Conservation (phyloP, 2,113 vertebrate genomes). For the Sturnira hondurensis region DNA sequence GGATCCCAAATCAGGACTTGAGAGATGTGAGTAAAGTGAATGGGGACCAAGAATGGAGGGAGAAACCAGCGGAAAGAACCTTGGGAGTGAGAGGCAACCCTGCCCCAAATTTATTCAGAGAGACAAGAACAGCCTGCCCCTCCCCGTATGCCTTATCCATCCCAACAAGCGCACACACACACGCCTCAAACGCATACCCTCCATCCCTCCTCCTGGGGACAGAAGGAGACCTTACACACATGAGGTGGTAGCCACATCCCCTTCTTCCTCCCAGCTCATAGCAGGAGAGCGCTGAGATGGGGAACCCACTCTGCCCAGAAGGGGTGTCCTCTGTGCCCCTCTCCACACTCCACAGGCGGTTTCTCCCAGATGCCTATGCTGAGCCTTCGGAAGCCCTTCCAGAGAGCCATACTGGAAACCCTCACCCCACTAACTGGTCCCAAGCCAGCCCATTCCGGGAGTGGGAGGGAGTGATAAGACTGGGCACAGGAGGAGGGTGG, state of each 20-base stretch:
- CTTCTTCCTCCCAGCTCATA: neutral
- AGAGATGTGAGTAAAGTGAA: conserved; percentile 64
- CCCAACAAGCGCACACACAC: rapidly evolving
- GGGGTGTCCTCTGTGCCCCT: neutral
- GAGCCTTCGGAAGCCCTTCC: neutral
- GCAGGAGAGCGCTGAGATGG: neutral
- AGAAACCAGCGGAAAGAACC: neutral
- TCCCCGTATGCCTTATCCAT: neutral
- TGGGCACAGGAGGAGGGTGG: neutral
- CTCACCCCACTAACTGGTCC: neutral
- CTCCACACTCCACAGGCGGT: neutral
- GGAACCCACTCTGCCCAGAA: neutral
- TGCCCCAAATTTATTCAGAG: neutral
- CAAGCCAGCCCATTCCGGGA: conserved; percentile 37
- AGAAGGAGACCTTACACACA: neutral
- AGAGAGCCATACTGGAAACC: neutral
- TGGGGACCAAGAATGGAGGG: neutral
- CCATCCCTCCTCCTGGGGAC: neutral
- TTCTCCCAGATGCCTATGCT: conserved; percentile 34
- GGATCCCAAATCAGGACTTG: neutral
- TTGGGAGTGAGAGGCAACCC: neutral
- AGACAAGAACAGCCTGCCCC: too few relatives aligned
- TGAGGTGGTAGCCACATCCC: neutral
- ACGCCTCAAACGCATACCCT: rapidly evolving
- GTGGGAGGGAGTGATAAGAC: neutral